A percentile compares a stretch with the other conserved stretches of the same genome.
These are phyloP conservation scores for Felis catus DNA, from an alignment of 2,113 vertebrate species.

Conservation along the genomic window DNA sequence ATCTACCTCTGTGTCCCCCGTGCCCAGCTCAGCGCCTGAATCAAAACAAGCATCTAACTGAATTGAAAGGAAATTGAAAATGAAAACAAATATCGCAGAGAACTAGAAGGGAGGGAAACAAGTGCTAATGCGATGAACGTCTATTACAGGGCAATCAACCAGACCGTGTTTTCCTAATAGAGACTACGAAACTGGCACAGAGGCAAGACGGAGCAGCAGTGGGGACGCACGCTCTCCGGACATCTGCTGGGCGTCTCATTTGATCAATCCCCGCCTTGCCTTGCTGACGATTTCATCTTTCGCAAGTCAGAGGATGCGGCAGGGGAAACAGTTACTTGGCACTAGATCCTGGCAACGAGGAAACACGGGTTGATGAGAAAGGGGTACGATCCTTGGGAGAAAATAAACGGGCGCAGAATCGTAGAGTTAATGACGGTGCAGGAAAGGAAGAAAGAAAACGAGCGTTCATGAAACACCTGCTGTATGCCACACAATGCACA, in stretches of 20 bases:
- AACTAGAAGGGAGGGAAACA: slow-evolving; percentile 35
- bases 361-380: not conserved
- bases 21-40: not conserved
- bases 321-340: not conserved
- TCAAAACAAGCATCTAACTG: slow-evolving; percentile 62
- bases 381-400: not conserved
- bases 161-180: slow-evolving; percentile 63
- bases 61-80: slow-evolving; percentile 68
- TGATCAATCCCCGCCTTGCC: slow-evolving; percentile 60
- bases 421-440: not conserved
- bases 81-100: slow-evolving; percentile 65
- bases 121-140: slow-evolving; percentile 47
- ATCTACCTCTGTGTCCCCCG: not conserved
- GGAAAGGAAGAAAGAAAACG: not conserved
- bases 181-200: slow-evolving; percentile 52
- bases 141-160: slow-evolving; percentile 68
- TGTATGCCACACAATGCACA: too few species aligned
- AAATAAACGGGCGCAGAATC: not conserved
- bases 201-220: not conserved
- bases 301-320: not conserved
- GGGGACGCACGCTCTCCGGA: slow-evolving; percentile 52
- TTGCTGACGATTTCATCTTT: slow-evolving; percentile 68
- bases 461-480: not conserved
- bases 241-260: slow-evolving; percentile 70
- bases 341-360: slow-evolving; percentile 14